A percentile compares a stretch with the other conserved stretches of the same genome.
Conservation (phyloP, 2,888 invertebrate genomes). For the Agonopterix arenella region DNA sequence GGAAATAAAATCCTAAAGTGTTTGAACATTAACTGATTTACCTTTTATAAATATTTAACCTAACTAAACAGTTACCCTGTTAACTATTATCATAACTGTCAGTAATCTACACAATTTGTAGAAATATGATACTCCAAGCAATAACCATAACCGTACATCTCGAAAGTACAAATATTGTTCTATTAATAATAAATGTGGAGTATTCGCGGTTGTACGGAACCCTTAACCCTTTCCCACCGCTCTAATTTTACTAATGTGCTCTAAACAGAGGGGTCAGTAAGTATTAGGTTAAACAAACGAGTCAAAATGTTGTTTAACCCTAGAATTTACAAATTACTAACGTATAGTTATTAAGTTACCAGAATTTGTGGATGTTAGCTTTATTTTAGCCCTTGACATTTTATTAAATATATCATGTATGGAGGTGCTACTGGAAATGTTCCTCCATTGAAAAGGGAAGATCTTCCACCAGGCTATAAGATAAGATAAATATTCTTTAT, state of each 20-base stretch:
- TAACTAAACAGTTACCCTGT: too few species aligned
- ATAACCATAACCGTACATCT: slow-evolving; percentile 70
- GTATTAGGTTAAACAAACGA: slow-evolving; percentile 58
- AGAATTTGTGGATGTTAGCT: too few species aligned
- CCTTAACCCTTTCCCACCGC: slow-evolving; percentile 71
- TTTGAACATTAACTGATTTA: too few species aligned
- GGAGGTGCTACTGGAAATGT: too few species aligned
- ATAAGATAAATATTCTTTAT: too few species aligned
- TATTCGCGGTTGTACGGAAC: slow-evolving; percentile 30
- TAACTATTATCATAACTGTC: slow-evolving; percentile 4
- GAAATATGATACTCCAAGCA: slow-evolving; percentile 32
- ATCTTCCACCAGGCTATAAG: too few species aligned
- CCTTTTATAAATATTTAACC: too few species aligned
- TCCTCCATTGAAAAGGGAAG: too few species aligned
- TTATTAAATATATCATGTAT: too few species aligned
- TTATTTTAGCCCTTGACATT: too few species aligned
- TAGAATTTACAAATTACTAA: slow-evolving; percentile 52
- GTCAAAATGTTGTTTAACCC: slow-evolving; percentile 54
- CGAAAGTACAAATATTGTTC: slow-evolving; percentile 70
- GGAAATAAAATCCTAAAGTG: too few species aligned
- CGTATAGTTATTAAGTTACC: too few species aligned
- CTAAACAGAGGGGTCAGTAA: slow-evolving; percentile 56
- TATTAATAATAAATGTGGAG: slow-evolving; percentile 74
- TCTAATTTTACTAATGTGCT: slow-evolving; percentile 74
- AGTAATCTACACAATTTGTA: slow-evolving; percentile 5